Percentiles rank a stretch among this genome's conserved stretches.
Evolutionary conservation across 92 coral and sea anemone species (phyloP).

Genomic region (Blastomussa wellsi): DNA sequence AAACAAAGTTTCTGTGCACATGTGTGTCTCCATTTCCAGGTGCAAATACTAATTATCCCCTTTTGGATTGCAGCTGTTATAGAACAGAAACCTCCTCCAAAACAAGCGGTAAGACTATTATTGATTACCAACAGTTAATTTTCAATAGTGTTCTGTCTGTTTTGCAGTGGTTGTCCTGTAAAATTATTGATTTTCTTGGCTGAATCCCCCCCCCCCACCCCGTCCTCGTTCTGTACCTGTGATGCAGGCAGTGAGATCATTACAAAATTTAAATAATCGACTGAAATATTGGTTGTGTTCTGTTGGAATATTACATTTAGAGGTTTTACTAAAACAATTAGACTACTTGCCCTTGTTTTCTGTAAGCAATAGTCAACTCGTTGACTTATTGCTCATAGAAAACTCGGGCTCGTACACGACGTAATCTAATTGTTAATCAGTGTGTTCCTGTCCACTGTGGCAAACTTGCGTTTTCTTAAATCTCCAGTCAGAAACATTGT

Average conservation of each 20-base stretch:
- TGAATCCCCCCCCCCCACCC: neutral
- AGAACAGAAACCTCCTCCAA: slow-evolving; percentile 59
- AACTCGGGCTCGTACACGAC: no score
- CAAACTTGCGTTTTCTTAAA: neutral
- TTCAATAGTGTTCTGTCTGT: neutral
- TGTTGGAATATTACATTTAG: no score
- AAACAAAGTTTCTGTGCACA: neutral
- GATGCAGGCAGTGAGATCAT: neutral
- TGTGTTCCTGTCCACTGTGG: neutral
- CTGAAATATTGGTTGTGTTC: no score
- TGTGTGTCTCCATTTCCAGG: neutral
- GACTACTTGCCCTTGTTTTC: no score
- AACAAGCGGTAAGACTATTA: slow-evolving; percentile 51
- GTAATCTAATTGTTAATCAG: no score
- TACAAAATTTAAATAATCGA: no score
- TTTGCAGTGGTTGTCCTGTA: neutral
- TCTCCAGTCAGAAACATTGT: slow-evolving; percentile 65
- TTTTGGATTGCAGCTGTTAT: slow-evolving; percentile 23
- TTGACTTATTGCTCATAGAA: no score
- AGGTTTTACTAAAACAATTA: no score
- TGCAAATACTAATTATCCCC: neutral
- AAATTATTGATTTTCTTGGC: neutral
- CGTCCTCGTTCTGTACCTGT: neutral
- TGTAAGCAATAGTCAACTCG: no score
- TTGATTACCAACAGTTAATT: neutral